Evolutionary conservation across 2,113 vertebrate genomes (phyloP).

Genomic region (Aramus guarauna): DNA sequence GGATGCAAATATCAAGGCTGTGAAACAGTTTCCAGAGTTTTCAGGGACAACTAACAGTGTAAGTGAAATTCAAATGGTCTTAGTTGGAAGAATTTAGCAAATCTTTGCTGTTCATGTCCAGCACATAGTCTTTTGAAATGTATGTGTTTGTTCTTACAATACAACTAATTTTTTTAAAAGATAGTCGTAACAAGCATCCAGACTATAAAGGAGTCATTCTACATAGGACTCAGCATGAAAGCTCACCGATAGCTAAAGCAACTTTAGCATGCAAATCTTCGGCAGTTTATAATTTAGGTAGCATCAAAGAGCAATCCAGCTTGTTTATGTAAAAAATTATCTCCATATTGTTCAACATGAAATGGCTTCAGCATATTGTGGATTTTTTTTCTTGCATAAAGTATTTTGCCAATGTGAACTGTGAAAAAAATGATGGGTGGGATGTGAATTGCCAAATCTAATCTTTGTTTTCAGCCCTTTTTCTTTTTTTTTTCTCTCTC

Average conservation of each 20-base stretch:
- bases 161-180: not conserved
- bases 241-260: not conserved
- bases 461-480: not conserved
- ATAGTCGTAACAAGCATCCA: not conserved
- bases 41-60: not conserved
- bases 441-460: not conserved
- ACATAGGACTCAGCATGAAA: not conserved
- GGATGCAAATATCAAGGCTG: not conserved
- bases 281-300: constrained; percentile 1
- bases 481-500: too few relatives aligned
- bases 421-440: not conserved
- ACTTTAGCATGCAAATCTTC: not conserved
- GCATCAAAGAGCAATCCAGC: not conserved
- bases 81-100: not conserved
- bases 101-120: not conserved
- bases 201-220: not conserved
- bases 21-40: not conserved
- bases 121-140: not conserved
- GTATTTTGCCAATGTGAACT: not conserved
- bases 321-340: not conserved
- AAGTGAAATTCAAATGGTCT: not conserved
- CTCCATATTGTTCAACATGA: not conserved
- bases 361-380: not conserved
- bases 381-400: not conserved
- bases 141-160: not conserved